These are phyloP conservation scores for Euglossa dilemma DNA, from an alignment of 1,140 invertebrate species.

Conservation along the genomic window DNA sequence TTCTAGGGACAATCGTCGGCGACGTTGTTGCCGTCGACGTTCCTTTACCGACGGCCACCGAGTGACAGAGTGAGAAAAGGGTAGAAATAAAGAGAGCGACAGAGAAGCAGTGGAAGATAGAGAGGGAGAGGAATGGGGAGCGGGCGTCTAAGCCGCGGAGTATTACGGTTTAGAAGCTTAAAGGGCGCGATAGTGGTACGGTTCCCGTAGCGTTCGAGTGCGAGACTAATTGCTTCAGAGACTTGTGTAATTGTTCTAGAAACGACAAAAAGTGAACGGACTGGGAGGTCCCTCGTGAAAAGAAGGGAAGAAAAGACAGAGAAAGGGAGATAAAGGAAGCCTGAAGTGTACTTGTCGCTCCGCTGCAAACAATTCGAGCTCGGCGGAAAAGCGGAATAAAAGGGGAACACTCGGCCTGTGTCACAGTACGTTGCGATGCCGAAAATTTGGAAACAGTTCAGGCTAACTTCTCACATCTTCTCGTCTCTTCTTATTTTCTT, in stretches of 20 bases:
- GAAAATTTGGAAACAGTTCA: background rate
- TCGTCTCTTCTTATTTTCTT: background rate
- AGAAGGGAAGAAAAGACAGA: background rate
- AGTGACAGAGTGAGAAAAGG: background rate
- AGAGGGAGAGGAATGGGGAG: background rate
- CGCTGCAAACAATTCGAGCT: background rate
- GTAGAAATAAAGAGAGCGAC: background rate
- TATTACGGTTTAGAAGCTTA: conserved; percentile 22
- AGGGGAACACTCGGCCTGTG: background rate
- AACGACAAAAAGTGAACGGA: background rate
- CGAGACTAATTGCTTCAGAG: conserved; percentile 47
- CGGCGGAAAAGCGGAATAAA: background rate
- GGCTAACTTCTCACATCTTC: background rate
- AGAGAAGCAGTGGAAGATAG: background rate
- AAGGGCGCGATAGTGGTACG: background rate
- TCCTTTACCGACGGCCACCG: background rate
- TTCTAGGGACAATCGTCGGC: conserved; percentile 18
- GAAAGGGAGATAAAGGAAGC: conserved; percentile 10
- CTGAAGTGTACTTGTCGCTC: background rate
- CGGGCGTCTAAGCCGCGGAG: conserved; percentile 36
- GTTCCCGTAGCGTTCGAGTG: conserved; percentile 12
- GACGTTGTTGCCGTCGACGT: conserved; percentile 7
- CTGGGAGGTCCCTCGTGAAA: background rate
- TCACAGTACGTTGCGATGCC: background rate
- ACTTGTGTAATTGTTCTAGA: background rate